Base-by-base conservation (phyloP, 2,888 invertebrate genomes). In the Adelphocoris suturalis region DNA sequence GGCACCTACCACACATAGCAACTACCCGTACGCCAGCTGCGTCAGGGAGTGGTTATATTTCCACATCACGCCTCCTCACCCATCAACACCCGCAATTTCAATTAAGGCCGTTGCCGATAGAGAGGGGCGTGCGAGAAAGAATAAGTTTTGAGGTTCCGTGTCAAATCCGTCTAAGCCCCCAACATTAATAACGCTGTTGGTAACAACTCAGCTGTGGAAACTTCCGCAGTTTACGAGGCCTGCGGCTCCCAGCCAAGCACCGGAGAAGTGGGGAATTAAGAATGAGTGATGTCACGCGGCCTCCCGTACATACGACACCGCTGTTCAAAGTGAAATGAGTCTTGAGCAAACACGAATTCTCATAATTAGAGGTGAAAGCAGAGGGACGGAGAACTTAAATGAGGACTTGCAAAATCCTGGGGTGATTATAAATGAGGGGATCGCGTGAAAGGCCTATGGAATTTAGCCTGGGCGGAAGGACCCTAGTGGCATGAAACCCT, bases 271-370 rank as follows among this genome's bases (percentile, higher is more conserved):
- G 78, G 47, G 46, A 78, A 78, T 37, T 78, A 78, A 78, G 78
- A 78, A 46, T 78, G 78, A 78, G 78, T 78, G 78, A 78, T 78
- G 78, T 46, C 78, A 78, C 16, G 46, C n/a, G 78, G 68, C 23
- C 13, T 68, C 23, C 68, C 61, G 23, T 68, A 78, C 78, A 47
- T 78, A 47, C 78, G 47, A 47, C 47, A 78, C 78, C 46, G 46
- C n/a, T 37, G 37, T 16, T 37, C 78, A 27, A 78, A 78, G 78
- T 78, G 78, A 78, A 78, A 37, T 46, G 78, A 78, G 47, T 19
- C 47, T 47, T 47, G 78, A 78, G 78, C 78, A 78, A 46, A 78
- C 78, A 78, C 13, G 78, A 78, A 78, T 78, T 78, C 46, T 78
- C 78, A 16, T 78, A 78, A 78, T 78, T 37, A 78, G 78, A 2